These are phyloP conservation scores for Hofmannophila pseudospretella DNA, from an alignment of 2,888 invertebrate genomes.

Conservation along the genomic window DNA sequence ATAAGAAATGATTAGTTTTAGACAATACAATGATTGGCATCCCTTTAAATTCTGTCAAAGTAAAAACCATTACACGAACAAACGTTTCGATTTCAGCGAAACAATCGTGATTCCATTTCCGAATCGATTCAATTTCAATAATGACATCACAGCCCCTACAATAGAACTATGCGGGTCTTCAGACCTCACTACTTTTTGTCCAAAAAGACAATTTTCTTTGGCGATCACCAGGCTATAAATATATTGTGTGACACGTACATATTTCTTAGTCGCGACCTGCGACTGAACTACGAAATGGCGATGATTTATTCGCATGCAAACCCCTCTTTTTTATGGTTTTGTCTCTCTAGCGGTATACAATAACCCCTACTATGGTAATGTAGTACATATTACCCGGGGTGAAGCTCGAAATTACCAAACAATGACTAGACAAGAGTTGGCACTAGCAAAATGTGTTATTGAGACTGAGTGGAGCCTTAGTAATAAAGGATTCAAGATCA, in stretches of 20 bases:
- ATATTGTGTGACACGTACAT: constrained; percentile 35
- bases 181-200: constrained; percentile 12
- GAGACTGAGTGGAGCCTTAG: too few relatives aligned
- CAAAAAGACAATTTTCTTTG: constrained; percentile 24
- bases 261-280: constrained; percentile 48
- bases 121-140: background rate
- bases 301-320: constrained; percentile 48
- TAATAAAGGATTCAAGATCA: too few relatives aligned
- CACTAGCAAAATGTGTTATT: too few relatives aligned
- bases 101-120: too few relatives aligned
- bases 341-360: constrained; percentile 8
- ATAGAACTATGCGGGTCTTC: background rate
- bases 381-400: too few relatives aligned
- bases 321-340: constrained; percentile 16
- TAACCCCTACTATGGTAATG: background rate
- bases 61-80: too few relatives aligned
- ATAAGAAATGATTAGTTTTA: too few relatives aligned
- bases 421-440: too few relatives aligned
- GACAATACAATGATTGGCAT: background rate
- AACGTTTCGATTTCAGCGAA: too few relatives aligned
- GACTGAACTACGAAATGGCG: constrained; percentile 43
- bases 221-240: constrained; percentile 44
- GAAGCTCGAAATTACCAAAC: too few relatives aligned
- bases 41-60: too few relatives aligned
- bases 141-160: background rate